A percentile compares a stretch with the other conserved stretches of the same genome.
These are phyloP conservation scores for Macquaria australasica DNA, from an alignment of 2,113 vertebrate genomes.

Conservation along the genomic window DNA sequence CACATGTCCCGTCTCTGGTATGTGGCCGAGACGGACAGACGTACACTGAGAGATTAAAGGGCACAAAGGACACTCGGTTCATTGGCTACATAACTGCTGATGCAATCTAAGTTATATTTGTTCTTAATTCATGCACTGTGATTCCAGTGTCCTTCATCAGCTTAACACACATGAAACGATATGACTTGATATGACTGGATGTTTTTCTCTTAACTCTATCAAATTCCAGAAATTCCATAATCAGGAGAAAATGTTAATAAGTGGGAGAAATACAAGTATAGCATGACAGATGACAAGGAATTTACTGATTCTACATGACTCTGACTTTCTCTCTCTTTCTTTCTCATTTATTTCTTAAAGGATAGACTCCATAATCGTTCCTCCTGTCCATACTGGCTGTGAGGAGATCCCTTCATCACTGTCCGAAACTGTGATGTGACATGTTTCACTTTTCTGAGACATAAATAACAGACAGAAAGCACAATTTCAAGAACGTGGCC, in stretches of 20 bases:
- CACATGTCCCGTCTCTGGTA: slow-evolving; percentile 66
- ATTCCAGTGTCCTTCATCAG: slow-evolving; percentile 4
- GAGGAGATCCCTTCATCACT: neutral
- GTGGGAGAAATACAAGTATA: neutral
- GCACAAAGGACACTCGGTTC: slow-evolving; percentile 23
- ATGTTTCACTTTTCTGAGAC: too few relatives aligned
- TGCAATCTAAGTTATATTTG: neutral
- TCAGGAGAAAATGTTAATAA: neutral
- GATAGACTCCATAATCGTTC: neutral
- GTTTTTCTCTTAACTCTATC: neutral
- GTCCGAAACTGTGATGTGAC: too few relatives aligned
- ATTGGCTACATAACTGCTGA: slow-evolving; percentile 14
- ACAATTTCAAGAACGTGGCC: too few relatives aligned
- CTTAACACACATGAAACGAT: neutral
- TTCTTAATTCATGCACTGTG: neutral
- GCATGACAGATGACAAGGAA: neutral
- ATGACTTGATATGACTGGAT: neutral
- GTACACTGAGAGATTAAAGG: slow-evolving; percentile 41
- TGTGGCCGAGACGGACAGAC: slow-evolving; percentile 38
- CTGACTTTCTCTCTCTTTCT: neutral
- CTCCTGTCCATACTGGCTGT: neutral
- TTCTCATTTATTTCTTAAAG: neutral
- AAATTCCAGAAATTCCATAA: slow-evolving; percentile 3
- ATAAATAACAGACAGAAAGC: too few relatives aligned
- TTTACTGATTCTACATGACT: neutral